phyloP scores from a whole-genome alignment of 2,113 vertebrate genomes.

The Leptosomus discolor region DNA sequence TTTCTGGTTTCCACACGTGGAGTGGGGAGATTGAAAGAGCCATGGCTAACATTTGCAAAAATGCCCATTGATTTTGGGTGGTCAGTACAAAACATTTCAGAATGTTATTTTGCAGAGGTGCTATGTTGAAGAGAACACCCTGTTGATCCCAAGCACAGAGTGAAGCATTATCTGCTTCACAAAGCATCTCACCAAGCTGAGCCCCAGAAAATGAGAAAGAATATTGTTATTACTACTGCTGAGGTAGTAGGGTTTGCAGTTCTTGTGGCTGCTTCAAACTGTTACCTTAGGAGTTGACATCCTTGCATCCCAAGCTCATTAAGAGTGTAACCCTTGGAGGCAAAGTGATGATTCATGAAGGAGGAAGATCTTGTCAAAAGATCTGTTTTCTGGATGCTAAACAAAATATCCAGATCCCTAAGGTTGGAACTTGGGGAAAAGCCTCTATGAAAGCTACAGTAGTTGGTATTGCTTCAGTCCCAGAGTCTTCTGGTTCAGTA shows the following conservation, averaged over 20 bases:
- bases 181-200: not conserved
- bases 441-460: not conserved
- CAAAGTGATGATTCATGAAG: not conserved
- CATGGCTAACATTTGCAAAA: not conserved
- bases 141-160: too few species aligned
- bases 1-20: not conserved
- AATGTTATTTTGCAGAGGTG: not conserved
- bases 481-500: not conserved
- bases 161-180: not conserved
- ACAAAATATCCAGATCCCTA: not conserved
- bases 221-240: not conserved
- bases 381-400: not conserved
- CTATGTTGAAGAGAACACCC: not conserved
- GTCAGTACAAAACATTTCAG: not conserved
- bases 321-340: not conserved
- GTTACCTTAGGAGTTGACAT: not conserved
- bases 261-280: not conserved
- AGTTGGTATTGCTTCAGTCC: not conserved
- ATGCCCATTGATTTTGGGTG: not conserved
- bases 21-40: not conserved
- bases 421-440: not conserved
- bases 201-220: not conserved
- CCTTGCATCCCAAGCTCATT: rapidly evolving
- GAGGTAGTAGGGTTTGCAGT: not conserved
- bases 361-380: not conserved